phyloP scores from a whole-genome alignment of 1,140 invertebrate species.

The Pseudomyrmex cubaensis region DNA sequence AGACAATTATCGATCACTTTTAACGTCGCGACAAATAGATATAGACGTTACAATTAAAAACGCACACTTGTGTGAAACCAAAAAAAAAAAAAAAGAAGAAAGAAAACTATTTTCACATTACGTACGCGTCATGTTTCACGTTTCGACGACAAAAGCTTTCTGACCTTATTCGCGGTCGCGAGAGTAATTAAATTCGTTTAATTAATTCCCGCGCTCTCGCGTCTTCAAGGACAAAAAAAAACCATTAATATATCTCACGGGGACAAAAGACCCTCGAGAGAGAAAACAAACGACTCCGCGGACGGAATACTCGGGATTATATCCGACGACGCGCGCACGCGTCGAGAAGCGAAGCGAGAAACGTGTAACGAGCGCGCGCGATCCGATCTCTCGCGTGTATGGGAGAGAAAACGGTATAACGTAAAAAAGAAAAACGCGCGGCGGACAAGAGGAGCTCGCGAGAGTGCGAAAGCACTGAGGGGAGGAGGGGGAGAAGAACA shows the following conservation, averaged over 20 bases:
- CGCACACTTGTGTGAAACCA: no score
- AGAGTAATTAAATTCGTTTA: constrained; percentile 50
- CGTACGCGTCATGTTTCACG: not conserved
- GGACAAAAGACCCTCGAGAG: constrained; percentile 20
- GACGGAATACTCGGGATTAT: constrained; percentile 51
- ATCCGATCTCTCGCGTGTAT: constrained; percentile 29
- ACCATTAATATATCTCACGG: constrained; percentile 40
- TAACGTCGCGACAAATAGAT: no score
- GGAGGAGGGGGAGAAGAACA: constrained; percentile 11
- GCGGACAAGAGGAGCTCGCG: constrained; percentile 7
- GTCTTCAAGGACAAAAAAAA: not conserved
- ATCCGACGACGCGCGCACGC: not conserved
- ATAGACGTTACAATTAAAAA: no score
- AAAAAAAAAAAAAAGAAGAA: no score
- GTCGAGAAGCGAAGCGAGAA: constrained; percentile 3
- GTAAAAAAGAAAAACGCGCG: not conserved
- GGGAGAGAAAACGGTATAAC: constrained; percentile 16
- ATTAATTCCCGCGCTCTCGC: constrained; percentile 13
- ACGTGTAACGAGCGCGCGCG: not conserved
- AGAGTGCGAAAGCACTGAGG: constrained; percentile 29
- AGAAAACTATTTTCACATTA: not conserved
- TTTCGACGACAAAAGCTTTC: constrained; percentile 4
- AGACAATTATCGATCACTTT: no score
- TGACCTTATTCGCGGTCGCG: not conserved
- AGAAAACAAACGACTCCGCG: constrained; percentile 42